Evolutionary conservation across 1,140 invertebrate genomes (phyloP).

Genomic region (Halesus radiatus): DNA sequence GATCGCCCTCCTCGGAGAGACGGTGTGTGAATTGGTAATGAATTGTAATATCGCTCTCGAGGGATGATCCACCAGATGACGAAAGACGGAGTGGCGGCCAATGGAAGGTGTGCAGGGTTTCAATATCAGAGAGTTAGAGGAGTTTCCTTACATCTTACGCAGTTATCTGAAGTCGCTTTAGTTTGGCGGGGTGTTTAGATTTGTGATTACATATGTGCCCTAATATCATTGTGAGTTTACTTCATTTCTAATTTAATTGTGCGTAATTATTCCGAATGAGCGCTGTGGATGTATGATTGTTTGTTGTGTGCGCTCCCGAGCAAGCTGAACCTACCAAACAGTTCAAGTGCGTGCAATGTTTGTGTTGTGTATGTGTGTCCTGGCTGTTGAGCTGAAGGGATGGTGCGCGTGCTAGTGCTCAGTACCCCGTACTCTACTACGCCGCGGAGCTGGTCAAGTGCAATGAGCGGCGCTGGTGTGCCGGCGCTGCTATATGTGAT

Average conservation of each 20-base stretch:
- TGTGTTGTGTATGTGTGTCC: slow-evolving; percentile 7
- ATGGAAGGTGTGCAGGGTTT: slow-evolving; percentile 32
- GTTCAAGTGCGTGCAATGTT: too few species aligned
- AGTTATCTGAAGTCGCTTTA: slow-evolving; percentile 17
- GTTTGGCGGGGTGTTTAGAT: slow-evolving; percentile 22
- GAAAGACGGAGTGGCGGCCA: background rate
- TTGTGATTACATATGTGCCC: slow-evolving; percentile 39
- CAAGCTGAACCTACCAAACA: background rate
- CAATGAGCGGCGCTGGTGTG: slow-evolving; percentile 36
- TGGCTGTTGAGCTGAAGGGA: background rate
- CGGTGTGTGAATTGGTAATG: slow-evolving; percentile 30
- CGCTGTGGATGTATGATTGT: slow-evolving; percentile 4
- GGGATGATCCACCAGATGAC: background rate
- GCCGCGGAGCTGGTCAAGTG: slow-evolving; percentile 30
- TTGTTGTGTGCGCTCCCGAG: background rate
- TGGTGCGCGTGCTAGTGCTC: too few species aligned
- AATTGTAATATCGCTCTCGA: slow-evolving; percentile 6
- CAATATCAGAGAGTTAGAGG: slow-evolving; percentile 22
- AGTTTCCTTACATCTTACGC: slow-evolving; percentile 13
- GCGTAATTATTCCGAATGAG: slow-evolving; percentile 2
- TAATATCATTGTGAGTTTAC: slow-evolving; percentile 7
- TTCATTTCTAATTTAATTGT: background rate
- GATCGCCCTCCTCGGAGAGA: slow-evolving; percentile 16
- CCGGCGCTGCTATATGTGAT: slow-evolving; percentile 45
- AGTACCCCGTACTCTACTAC: too few species aligned